Percentiles rank a stretch among this genome's conserved stretches.
These are phyloP conservation scores for Stomatorhinus ivindoensis DNA, from an alignment of 2,113 vertebrate genomes.

Conservation along the genomic window DNA sequence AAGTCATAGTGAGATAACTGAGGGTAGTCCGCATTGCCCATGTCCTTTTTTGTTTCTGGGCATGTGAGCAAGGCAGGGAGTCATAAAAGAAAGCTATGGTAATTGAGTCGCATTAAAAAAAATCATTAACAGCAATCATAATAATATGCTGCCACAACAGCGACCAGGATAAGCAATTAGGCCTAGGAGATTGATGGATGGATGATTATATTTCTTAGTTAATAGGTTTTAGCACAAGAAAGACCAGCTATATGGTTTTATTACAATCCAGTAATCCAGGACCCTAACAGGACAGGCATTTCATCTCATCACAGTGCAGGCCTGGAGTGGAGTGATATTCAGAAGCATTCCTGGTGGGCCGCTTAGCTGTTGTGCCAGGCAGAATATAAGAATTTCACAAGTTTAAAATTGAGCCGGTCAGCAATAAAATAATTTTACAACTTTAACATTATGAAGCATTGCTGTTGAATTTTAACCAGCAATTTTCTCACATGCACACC, in stretches of 20 bases:
- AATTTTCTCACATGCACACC: neutral
- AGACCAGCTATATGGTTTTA: neutral
- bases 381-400: neutral
- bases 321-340: neutral
- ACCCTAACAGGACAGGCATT: neutral
- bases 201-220: neutral
- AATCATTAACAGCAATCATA: neutral
- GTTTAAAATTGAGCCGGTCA: neutral
- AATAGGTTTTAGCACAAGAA: neutral
- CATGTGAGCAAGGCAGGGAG: neutral
- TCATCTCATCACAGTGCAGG: neutral
- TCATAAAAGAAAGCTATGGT: neutral
- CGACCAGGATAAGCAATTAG: neutral
- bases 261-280: neutral
- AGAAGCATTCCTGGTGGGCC: neutral
- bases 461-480: neutral
- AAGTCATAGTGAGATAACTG: neutral
- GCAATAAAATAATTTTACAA: neutral
- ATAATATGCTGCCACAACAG: neutral
- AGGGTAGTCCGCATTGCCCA: neutral
- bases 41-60: neutral
- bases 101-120: neutral
- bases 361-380: neutral
- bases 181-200: neutral
- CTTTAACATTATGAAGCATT: neutral